Evolutionary conservation across 2,113 vertebrate genomes (phyloP), one percentile per base, ranked within the genome.

Genomic region (Lycaon pictus): DNA sequence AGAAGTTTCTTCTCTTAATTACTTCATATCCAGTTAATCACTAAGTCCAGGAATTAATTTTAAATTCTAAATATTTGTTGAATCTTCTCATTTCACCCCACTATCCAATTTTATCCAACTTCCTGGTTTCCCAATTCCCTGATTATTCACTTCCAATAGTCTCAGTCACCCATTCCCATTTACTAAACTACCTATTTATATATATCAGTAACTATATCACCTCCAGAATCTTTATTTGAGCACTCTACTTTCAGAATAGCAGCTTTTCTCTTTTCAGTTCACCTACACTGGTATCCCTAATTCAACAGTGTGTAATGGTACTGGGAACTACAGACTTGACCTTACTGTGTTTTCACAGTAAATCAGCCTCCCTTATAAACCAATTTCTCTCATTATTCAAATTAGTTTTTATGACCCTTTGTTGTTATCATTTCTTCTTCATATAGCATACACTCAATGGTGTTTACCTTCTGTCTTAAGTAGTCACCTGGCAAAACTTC

Each of bases 161-260:
- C 56, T 62, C 16, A 56, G 2, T 8, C 8, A 84, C 12, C 4
- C 15, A 83, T 16, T 51, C 19, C 4, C 25, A 32, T 19, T 76
- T 60, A 15, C 17, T 37, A 27, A 7, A 37, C 1, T n/a, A 43
- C 72, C 43, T 17, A 62, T 62, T 43, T 43, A 55, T 5, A 76
- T 48, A 29, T 55, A 35, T 7, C 20, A 35, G 29, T 32, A 37
- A 29, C 27, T 17, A 1, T 15, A 20, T 10, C 17, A 19, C 12
- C 19, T 62, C 37, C 58, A n/a, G 51, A 84, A 74, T 84, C 25
- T 6, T 56, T 10, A 80, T 58, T 82, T 2, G 63, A 7, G 11
- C 5, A 11, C 3, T 6, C n/a, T 27, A 0, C 7, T 60, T 69
- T 43, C 12, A 84, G 23, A 8, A 0, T 22, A 11, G 9, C 12